Percentiles rank a stretch among this genome's conserved stretches.
Conservation (phyloP, 2,797 vertebrate species). For the Falco biarmicus region DNA sequence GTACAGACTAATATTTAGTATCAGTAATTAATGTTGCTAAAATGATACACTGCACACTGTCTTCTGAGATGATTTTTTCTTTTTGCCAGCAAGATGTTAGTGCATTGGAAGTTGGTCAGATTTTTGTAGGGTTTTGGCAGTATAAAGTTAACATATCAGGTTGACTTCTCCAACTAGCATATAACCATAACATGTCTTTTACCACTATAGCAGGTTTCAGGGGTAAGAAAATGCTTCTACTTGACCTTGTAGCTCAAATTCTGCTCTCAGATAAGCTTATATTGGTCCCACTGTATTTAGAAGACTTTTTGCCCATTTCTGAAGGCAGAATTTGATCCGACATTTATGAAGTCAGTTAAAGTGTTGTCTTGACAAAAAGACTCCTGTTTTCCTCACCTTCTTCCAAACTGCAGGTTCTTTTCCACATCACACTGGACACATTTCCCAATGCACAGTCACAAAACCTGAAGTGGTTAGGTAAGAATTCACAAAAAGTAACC, state of each 20-base stretch:
- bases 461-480: neutral
- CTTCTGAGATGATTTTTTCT: neutral
- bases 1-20: neutral
- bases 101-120: neutral
- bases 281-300: neutral
- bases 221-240: neutral
- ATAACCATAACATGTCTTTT: neutral
- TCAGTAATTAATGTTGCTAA: neutral
- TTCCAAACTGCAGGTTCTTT: neutral
- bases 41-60: neutral
- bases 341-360: neutral
- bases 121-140: neutral
- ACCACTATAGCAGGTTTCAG: neutral
- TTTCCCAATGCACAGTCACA: neutral
- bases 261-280: neutral
- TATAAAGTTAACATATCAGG: neutral
- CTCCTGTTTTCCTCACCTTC: neutral
- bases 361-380: neutral
- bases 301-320: neutral
- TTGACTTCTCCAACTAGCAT: neutral
- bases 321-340: neutral
- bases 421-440: neutral
- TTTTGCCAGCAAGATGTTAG: neutral
- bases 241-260: neutral
- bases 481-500: neutral